Percentiles rank a stretch among this genome's conserved stretches.
phyloP scores from a whole-genome alignment of 2,797 vertebrate species.

The Lagodon rhomboides region DNA sequence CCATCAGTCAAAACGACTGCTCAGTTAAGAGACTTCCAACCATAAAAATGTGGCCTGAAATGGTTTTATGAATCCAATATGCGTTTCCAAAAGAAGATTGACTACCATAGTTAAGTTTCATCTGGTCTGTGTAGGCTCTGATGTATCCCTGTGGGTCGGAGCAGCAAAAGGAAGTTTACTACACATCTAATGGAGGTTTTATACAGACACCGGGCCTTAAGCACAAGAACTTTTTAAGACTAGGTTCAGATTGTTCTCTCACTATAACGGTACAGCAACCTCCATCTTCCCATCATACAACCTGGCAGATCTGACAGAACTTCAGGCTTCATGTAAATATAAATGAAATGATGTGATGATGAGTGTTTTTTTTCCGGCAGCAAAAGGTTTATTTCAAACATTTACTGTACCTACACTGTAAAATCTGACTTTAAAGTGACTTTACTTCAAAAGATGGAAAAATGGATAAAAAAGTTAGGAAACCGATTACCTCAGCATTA shows the following conservation, averaged over 20 bases:
- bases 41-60: conserved; percentile 11
- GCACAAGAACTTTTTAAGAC: neutral
- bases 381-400: neutral
- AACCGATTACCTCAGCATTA: no score
- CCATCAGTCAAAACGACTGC: conserved; percentile 5
- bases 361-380: neutral
- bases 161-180: neutral
- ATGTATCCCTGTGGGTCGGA: neutral
- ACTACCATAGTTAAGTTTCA: neutral
- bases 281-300: neutral
- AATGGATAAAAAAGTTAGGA: no score
- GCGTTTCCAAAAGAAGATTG: conserved; percentile 1
- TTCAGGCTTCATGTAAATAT: neutral
- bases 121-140: neutral
- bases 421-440: no score
- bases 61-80: conserved; percentile 26
- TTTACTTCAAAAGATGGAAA: no score
- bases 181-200: neutral
- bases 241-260: neutral
- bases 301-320: neutral
- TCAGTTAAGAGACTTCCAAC: conserved; percentile 9
- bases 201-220: neutral
- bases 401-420: neutral
- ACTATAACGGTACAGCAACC: neutral
- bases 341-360: neutral